A percentile compares a stretch with the other conserved stretches of the same genome.
These are phyloP conservation scores for Creontiades dilutus DNA, from an alignment of 2,888 invertebrate species.

Conservation along the genomic window DNA sequence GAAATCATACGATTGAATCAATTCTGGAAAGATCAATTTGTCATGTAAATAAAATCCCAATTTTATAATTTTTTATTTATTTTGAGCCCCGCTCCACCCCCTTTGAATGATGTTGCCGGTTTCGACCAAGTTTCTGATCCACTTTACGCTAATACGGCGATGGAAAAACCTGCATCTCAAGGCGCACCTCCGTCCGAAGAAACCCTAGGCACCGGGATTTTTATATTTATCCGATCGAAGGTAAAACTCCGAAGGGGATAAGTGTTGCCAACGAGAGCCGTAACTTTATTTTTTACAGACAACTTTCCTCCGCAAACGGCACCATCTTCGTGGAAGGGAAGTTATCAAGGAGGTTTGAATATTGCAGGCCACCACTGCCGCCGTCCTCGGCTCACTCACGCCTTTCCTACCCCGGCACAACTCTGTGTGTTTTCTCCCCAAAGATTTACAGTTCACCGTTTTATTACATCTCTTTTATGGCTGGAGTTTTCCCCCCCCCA, in stretches of 20 bases:
- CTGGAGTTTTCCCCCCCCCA: constrained; percentile 3
- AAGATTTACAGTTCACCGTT: constrained; percentile 68
- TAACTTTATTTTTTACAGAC: constrained; percentile 61
- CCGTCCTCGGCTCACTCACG: constrained; percentile 35
- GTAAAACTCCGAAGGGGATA: background rate
- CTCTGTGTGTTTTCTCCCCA: constrained; percentile 37
- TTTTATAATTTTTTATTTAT: no score
- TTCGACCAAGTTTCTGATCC: no score
- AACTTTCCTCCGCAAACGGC: constrained; percentile 6
- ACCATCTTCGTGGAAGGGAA: constrained; percentile 42
- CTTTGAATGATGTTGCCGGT: no score
- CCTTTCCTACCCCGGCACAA: constrained; percentile 4
- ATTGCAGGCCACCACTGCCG: constrained; percentile 54
- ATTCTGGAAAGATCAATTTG: no score
- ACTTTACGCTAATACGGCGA: no score
- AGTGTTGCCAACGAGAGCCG: constrained; percentile 19
- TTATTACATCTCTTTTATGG: constrained; percentile 68
- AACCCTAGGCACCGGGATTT: background rate
- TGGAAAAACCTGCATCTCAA: no score
- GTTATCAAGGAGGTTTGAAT: constrained; percentile 70
- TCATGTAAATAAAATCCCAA: no score
- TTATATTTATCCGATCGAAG: constrained; percentile 43
- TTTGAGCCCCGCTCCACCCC: no score
- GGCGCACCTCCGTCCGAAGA: background rate
- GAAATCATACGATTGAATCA: no score